Evolutionary conservation across 2,888 invertebrate species (phyloP), one percentile per base, ranked within the genome.

Genomic region (Xestia sexstrigata): DNA sequence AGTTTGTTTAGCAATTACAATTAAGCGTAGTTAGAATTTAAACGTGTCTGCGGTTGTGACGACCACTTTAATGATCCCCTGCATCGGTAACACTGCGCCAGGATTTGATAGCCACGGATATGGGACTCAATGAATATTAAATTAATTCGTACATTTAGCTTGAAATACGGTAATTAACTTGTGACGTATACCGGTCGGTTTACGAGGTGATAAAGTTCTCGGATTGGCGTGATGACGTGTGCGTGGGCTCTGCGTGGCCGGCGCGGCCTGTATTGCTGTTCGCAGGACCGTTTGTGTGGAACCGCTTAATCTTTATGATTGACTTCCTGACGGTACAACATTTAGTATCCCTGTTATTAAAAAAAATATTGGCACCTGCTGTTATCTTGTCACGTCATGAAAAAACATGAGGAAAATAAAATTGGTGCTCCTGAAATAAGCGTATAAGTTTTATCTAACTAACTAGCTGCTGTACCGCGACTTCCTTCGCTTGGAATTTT

Each of bases 101-200:
- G 86, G 89, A 91, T 90, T 92, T 91, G 92, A 93, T 92, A 88
- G 91, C 89, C 85, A 84, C 88, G 90, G 89, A 92, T 92, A 91
- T 89, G 89, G 89, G 84, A 89, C 79, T 75, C 89, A 90, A 93
- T 93, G 92, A 93, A 94, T 93, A 93, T 92, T 91, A 91, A 93
- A 93, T 94, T 93, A 94, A 94, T 93, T 92, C 88, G 88, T 86
- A 89, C 90, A 92, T 93, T 93, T 92, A 91, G 90, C 90, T 84
- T 82, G 91, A 93, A 94, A 94, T 93, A 91, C 91, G 90, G 89
- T 91, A 93, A 94, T 94, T 94, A 93, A 92, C 92, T 89, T 88
- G 85, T 88, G 91, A 91, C 89, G 91, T 91, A 89, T 88, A 81
- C 85, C 85, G 88, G 91, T 87, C 88, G 89, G 86, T 93, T 93